A percentile compares a stretch with the other conserved stretches of the same genome.
Evolutionary conservation across 2,113 vertebrate species (phyloP).

Genomic region (Rhinoderma darwinii): DNA sequence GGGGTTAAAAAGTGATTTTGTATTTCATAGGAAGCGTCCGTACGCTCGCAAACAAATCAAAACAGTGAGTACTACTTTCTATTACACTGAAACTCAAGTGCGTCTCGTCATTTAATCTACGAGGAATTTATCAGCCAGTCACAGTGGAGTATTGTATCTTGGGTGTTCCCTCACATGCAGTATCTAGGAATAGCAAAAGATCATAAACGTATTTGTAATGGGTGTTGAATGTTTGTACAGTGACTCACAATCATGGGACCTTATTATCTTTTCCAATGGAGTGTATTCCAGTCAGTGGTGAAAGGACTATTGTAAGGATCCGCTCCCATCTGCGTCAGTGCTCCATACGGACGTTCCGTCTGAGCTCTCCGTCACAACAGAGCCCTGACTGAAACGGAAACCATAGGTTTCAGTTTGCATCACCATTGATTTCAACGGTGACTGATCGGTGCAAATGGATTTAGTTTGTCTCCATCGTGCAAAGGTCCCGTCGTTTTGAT

Average conservation of each 20-base stretch:
- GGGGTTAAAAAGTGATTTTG: background rate
- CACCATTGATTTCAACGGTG: too few species aligned
- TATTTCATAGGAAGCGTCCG: background rate
- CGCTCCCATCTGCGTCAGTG: background rate
- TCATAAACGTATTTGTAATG: background rate
- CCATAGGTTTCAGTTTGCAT: too few species aligned
- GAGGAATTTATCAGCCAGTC: background rate
- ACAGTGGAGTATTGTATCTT: background rate
- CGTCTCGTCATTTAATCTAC: background rate
- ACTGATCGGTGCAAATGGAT: too few species aligned
- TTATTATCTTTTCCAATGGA: background rate
- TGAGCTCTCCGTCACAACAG: too few species aligned
- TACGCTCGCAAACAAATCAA: background rate
- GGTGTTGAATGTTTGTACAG: background rate
- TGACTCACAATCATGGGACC: conserved; percentile 7
- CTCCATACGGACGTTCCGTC: too few species aligned
- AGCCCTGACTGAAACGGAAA: too few species aligned
- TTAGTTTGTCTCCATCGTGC: too few species aligned
- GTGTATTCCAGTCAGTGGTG: background rate
- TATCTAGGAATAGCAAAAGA: background rate
- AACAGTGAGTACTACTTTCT: background rate
- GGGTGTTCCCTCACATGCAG: background rate
- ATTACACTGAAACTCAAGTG: background rate
- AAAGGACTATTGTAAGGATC: background rate
- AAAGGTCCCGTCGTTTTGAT: too few species aligned